phyloP scores from a whole-genome alignment of 2,888 invertebrate genomes.

The Imbricaverruca yamaguchii region DNA sequence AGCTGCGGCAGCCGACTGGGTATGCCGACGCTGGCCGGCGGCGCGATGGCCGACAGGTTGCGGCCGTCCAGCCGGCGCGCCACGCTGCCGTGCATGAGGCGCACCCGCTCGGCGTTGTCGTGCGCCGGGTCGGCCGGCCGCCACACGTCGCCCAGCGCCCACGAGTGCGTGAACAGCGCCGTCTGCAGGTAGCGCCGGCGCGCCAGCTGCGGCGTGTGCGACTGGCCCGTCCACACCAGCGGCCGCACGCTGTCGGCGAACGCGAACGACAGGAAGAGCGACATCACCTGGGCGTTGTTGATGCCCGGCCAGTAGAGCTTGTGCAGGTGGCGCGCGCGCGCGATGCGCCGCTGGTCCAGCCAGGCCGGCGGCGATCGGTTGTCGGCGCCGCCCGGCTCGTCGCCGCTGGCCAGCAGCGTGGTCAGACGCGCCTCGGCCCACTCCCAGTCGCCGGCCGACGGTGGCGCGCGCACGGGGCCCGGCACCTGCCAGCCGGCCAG shows the following conservation, averaged over 20 bases:
- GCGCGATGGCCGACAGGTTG: slow-evolving; percentile 39
- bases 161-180: slow-evolving; percentile 43
- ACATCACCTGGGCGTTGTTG: slow-evolving; percentile 26
- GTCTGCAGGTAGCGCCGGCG: slow-evolving; percentile 47
- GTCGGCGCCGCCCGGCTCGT: slow-evolving; percentile 24
- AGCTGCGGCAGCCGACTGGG: neutral
- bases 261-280: slow-evolving; percentile 24
- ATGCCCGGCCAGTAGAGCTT: slow-evolving; percentile 27
- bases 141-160: slow-evolving; percentile 49
- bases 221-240: slow-evolving; percentile 46
- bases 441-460: neutral
- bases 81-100: slow-evolving; percentile 41
- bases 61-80: slow-evolving; percentile 40
- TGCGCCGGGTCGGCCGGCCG: slow-evolving; percentile 42
- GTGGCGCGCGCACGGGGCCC: no score
- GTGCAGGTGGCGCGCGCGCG: slow-evolving; percentile 27
- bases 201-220: slow-evolving; percentile 45
- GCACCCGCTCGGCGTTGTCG: slow-evolving; percentile 44
- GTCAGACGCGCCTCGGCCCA: neutral
- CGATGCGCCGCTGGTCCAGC: slow-evolving; percentile 26
- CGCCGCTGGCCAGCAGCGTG: neutral
- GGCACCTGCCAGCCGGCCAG: no score
- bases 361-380: slow-evolving; percentile 26
- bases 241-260: slow-evolving; percentile 41
- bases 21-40: slow-evolving; percentile 22